Evolutionary conservation across 1,140 invertebrate genomes (phyloP), one percentile per base, ranked within the genome.

Genomic region (Drosophila kurseongensis): DNA sequence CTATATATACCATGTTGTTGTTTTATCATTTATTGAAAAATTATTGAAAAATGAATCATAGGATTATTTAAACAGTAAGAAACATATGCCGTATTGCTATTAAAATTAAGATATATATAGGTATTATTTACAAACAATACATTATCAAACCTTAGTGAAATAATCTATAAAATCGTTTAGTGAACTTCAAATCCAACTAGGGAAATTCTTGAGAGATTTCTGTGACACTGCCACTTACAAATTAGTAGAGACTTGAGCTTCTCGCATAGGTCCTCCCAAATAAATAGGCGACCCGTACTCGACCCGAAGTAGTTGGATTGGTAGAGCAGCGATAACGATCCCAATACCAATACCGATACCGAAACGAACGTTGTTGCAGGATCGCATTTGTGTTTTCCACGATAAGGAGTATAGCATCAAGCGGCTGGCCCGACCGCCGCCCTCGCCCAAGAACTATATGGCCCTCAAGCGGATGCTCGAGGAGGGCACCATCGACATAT

Each of bases 401-500:
- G 84, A 91, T 57, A 74, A 59, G 57, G 84, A 91, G 40, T 92
- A 91, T 71, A 91, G 76, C 81, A 91, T 92, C 72, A 78, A 75
- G 71, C 58, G 82, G 41, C 65, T 92, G 74, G 82, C 75, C 27
- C 74, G 91, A 13, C 91, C 91, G 38, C 91, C 91, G 60, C 91
- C 91, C 18, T 79, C 88, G 36, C 91, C 91, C 13, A 90, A 75
- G 47, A 91, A 92, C 78, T 92, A 86, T 68, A 52, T 84, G 73
- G 83, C 82, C 38, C 79, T 92, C 32, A 92, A 91, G 52, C 68
- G 85, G 51, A 91, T 91, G 90, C 83, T 91, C 76, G 91, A 92
- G 75, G 72, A 79, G 56, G 91, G 91, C 63, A 81, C 27, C 42
- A 75, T 91, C 66, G 85, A 91, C 57, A 71, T 91, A 32, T 91